These are phyloP conservation scores for Anomalospiza imberbis DNA, from an alignment of 2,797 vertebrate genomes.

Conservation along the genomic window DNA sequence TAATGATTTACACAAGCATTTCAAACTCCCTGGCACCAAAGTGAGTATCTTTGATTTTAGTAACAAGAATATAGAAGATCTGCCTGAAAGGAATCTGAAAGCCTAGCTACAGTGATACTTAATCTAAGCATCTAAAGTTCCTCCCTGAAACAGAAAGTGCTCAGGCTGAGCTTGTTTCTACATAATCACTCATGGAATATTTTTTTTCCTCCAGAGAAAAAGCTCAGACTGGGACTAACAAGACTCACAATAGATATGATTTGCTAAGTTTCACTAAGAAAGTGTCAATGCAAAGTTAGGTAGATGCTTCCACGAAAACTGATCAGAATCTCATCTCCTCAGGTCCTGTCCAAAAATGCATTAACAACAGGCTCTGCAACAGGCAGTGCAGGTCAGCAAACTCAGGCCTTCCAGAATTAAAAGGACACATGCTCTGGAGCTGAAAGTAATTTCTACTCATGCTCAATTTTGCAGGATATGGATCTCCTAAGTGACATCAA, in stretches of 20 bases:
- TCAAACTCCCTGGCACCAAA: neutral
- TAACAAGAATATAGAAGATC: neutral
- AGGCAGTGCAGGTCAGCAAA: neutral
- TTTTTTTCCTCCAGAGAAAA: neutral
- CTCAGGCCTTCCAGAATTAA: neutral
- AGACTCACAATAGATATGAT: neutral
- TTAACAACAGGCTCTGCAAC: neutral
- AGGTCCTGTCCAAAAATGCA: neutral
- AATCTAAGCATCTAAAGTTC: neutral
- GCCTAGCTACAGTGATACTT: neutral
- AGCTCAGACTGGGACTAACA: neutral
- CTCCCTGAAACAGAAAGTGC: neutral
- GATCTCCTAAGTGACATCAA: neutral
- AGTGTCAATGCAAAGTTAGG: neutral
- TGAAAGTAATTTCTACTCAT: neutral
- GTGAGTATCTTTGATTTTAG: neutral
- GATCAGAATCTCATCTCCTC: neutral
- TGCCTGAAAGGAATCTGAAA: slow-evolving; percentile 20
- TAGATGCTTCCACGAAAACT: neutral
- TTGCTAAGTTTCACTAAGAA: neutral
- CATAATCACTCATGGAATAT: neutral
- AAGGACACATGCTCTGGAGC: neutral
- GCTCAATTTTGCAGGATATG: neutral
- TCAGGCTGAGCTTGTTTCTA: neutral
- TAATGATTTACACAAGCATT: slow-evolving; percentile 53